Conservation (phyloP, 2,797 vertebrate genomes). For the Crypturellus tataupa region DNA sequence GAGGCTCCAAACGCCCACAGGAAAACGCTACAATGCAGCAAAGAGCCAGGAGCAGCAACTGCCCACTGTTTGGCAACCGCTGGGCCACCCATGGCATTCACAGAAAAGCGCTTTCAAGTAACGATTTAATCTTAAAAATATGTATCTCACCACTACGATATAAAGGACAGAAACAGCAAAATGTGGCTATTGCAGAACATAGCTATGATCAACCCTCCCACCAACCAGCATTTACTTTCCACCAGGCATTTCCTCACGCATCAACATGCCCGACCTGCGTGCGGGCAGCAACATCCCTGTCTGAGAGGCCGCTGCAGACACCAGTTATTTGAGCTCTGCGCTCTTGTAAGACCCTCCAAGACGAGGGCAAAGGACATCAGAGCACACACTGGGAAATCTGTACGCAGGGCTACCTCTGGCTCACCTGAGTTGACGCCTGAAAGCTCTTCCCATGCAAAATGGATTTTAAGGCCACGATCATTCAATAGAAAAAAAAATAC, state of each 20-base stretch:
- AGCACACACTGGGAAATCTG: neutral
- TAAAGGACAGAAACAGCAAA: neutral
- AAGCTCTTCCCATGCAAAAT: neutral
- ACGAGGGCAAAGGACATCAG: neutral
- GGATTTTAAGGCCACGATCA: neutral
- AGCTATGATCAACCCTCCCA: neutral
- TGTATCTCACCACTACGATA: neutral
- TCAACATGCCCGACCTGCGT: neutral
- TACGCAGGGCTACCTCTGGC: neutral
- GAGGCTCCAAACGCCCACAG: neutral
- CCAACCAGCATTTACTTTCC: neutral
- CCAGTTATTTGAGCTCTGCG: neutral
- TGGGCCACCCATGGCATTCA: neutral
- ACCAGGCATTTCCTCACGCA: neutral
- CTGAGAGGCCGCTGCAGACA: neutral
- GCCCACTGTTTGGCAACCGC: neutral
- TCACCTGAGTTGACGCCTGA: neutral
- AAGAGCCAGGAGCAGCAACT: neutral
- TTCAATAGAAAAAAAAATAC: neutral
- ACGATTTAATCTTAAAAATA: neutral
- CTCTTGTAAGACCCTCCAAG: neutral
- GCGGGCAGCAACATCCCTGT: rapidly evolving
- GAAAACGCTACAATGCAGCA: neutral
- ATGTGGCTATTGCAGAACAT: neutral
- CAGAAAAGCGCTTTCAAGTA: neutral